phyloP scores from a whole-genome alignment of 2,888 invertebrate species.

The Hanleya hanleyi region DNA sequence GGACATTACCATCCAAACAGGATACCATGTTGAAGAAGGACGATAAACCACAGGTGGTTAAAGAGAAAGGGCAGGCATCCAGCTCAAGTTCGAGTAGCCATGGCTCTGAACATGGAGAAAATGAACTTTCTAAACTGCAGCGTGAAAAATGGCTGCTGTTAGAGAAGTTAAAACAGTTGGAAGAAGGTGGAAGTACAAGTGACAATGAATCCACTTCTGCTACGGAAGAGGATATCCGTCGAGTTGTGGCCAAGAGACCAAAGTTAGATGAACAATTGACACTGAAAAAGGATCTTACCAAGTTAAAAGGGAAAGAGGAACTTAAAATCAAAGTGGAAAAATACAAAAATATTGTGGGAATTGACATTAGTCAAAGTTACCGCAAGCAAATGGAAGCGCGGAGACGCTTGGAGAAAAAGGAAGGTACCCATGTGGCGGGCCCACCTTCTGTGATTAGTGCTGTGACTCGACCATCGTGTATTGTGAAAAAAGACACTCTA shows the following conservation, averaged over 20 bases:
- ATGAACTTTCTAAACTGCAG: slow-evolving; percentile 62
- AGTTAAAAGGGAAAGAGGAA: slow-evolving; percentile 11
- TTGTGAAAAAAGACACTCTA: slow-evolving; percentile 1
- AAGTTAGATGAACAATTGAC: slow-evolving; percentile 42
- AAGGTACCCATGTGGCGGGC: not conserved
- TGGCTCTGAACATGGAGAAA: slow-evolving; percentile 74
- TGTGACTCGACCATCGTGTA: not conserved
- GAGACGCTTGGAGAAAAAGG: slow-evolving; percentile 40
- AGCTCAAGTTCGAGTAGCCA: slow-evolving; percentile 59
- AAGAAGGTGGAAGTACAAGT: slow-evolving; percentile 61
- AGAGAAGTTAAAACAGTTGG: slow-evolving; percentile 67
- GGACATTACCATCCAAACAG: not conserved
- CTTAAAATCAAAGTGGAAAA: slow-evolving; percentile 4
- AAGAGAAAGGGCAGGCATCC: slow-evolving; percentile 1
- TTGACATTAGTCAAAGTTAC: slow-evolving; percentile 54
- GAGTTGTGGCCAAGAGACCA: slow-evolving; percentile 46
- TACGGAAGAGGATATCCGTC: slow-evolving; percentile 39
- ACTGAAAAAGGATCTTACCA: not conserved
- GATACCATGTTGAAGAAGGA: not conserved
- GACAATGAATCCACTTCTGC: slow-evolving; percentile 40
- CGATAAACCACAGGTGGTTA: not conserved
- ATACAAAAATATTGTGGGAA: not conserved
- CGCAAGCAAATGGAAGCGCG: slow-evolving; percentile 66
- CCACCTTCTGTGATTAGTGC: not conserved
- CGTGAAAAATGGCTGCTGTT: slow-evolving; percentile 68